Base-by-base conservation (phyloP, 2,113 vertebrate species). In the Lagopus muta region DNA sequence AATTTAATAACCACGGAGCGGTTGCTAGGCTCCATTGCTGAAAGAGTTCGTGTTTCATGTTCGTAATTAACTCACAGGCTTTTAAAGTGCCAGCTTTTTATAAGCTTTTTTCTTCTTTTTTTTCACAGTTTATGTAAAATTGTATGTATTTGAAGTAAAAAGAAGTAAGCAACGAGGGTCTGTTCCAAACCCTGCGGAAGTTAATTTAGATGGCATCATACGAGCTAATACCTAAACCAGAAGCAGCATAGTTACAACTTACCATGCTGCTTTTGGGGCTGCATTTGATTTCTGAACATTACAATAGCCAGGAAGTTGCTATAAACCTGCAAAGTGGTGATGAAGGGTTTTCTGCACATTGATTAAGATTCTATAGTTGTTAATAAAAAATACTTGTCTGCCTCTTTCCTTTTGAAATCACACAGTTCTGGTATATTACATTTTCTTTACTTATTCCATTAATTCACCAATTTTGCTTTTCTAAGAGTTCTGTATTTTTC, bases 381-480 rank as follows among this genome's bases (percentile, higher is more conserved):
- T 91, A 92, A 60, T 66, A 73, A 89, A 82, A 94, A 85, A 62
- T 21, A 89, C 28, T 54, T 24, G 87, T 89, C 82, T 76, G 36
- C 28, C 42, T 76, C 57, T 54, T 92, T 64, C 64, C 74, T 82
- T 79, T 36, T 76, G 70, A 93, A 94, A 87, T 61, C 86, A 91
- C 7, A 10, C 77, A 60, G 48, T 20, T 85, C 61, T 79, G 54
- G 74, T 55, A 92, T 90, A 90, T 84, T 75, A 50, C 40, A 17
- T 64, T 89, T 55, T 86, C 42, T 86, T 82, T 88, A 61, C 21
- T 78, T 62, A 82, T 10, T 3, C 61, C 43, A 52, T 15, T 87
- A 90, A 84, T 89, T 1, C 1, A 67, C 48, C 45, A 42, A 13
- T 50, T 82, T 55, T 66, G 67, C 36, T 92, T 65, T 89, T 70